Conservation (phyloP, 2,888 invertebrate genomes). For the Icerya purchasi region DNA sequence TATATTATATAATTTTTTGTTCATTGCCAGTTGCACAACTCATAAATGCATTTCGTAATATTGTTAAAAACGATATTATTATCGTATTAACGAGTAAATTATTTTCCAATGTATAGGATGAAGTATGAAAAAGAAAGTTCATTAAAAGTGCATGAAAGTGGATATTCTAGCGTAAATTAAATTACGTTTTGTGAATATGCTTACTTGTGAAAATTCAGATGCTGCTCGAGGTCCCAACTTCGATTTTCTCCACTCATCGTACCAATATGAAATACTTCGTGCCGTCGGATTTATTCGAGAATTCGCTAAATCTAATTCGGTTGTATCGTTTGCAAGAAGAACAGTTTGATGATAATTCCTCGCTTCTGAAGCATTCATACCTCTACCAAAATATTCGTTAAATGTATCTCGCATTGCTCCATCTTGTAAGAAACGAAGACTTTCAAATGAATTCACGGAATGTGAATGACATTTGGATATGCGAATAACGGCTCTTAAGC, state of each 20-base stretch:
- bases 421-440: not conserved
- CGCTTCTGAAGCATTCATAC: conserved; percentile 2
- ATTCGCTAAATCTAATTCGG: not conserved
- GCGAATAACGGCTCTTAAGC: not conserved
- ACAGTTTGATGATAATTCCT: not conserved
- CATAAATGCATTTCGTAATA: no score
- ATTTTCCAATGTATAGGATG: no score
- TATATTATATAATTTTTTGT: no score
- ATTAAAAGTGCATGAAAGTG: no score
- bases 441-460: not conserved
- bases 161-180: no score
- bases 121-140: no score
- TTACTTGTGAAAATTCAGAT: no score
- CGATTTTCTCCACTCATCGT: conserved; percentile 3
- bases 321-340: not conserved
- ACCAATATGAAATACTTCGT: not conserved
- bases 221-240: no score
- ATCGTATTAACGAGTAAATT: no score
- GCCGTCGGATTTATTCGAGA: conserved; percentile 2
- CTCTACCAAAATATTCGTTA: conserved; percentile 3
- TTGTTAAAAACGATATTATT: no score
- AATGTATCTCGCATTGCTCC: not conserved
- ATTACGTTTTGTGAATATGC: no score
- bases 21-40: no score
- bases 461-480: not conserved